Evolutionary conservation across 2,797 vertebrate species (phyloP).

Genomic region (Coccyzus lansbergi): DNA sequence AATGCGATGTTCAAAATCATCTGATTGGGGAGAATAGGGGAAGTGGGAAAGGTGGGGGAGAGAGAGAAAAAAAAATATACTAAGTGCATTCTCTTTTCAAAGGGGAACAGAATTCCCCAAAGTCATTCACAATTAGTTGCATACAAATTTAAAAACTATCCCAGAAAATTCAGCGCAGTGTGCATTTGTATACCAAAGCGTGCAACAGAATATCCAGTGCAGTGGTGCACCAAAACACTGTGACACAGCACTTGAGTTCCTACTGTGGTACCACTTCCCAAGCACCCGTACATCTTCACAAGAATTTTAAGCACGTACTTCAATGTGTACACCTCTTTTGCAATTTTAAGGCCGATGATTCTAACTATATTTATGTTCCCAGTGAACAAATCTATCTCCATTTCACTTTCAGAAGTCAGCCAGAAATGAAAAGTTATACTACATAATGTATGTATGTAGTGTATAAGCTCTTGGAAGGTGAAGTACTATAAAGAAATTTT

Average conservation of each 20-base stretch:
- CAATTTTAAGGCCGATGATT: neutral
- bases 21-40: no score
- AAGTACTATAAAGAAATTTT: neutral
- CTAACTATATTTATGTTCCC: neutral
- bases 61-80: neutral
- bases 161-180: neutral
- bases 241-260: conserved; percentile 9
- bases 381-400: neutral
- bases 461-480: neutral
- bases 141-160: neutral
- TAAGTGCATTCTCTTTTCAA: neutral
- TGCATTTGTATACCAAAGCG: neutral
- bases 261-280: neutral
- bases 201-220: neutral
- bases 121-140: neutral
- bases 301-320: neutral
- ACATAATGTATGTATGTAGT: neutral
- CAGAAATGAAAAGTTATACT: neutral
- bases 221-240: conserved; percentile 7
- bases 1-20: neutral
- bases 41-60: no score
- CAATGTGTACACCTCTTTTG: neutral
- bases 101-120: neutral
- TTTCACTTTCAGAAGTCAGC: conserved; percentile 19
- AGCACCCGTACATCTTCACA: neutral